A percentile compares a stretch with the other conserved stretches of the same genome.
phyloP scores from a whole-genome alignment of 2,888 invertebrate species.

The Agriopis aurantiaria region DNA sequence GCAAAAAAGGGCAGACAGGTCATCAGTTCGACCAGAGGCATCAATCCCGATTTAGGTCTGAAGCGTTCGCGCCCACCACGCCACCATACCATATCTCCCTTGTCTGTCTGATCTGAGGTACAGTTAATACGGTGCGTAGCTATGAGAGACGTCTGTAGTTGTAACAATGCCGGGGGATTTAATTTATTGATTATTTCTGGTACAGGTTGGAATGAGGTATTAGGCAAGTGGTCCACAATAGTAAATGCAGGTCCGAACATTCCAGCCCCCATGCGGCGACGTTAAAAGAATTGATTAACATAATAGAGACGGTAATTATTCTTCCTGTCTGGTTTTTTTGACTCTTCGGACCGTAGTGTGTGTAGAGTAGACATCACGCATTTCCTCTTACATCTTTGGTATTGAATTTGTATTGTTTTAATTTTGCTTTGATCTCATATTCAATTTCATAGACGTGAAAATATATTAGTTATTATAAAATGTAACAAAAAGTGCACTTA shows the following conservation, averaged over 20 bases:
- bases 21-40: too few species aligned
- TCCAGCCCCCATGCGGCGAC: conserved; percentile 58
- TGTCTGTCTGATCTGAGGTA: too few species aligned
- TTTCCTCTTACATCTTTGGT: neutral
- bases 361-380: conserved; percentile 20
- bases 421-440: neutral
- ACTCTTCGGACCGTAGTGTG: conserved; percentile 55
- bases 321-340: conserved; percentile 59
- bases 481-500: too few species aligned
- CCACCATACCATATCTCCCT: too few species aligned
- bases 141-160: conserved; percentile 8
- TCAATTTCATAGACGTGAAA: too few species aligned
- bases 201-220: conserved; percentile 40
- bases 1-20: too few species aligned
- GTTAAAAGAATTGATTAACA: conserved; percentile 68
- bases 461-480: too few species aligned
- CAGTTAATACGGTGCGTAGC: neutral
- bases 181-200: conserved; percentile 47
- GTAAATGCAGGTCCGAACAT: conserved; percentile 47
- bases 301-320: conserved; percentile 67
- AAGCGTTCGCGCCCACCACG: too few species aligned
- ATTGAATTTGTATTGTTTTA: neutral
- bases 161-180: conserved; percentile 17
- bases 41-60: too few species aligned
- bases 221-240: conserved; percentile 41